Conservation (phyloP, 2,888 invertebrate species). For the Machimus rusticus region DNA sequence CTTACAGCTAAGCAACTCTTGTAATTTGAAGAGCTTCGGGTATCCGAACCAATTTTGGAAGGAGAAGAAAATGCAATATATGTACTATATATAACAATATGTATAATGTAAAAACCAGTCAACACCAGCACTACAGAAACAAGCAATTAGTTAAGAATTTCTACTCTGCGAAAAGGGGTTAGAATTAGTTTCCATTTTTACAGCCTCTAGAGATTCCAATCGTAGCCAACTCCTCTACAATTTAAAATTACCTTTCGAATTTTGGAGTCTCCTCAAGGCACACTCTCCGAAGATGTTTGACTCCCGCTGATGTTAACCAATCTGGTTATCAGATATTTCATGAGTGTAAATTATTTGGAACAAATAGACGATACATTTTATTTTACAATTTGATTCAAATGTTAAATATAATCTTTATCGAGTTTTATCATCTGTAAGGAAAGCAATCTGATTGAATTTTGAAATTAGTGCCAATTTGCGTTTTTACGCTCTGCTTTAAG, state of each 20-base stretch:
- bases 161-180: neutral
- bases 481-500: neutral
- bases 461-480: neutral
- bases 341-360: neutral
- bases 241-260: constrained; percentile 6
- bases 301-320: constrained; percentile 15
- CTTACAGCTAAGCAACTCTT: neutral
- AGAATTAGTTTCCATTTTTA: neutral
- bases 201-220: neutral
- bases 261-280: neutral
- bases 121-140: neutral
- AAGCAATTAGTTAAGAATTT: neutral
- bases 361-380: neutral
- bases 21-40: neutral
- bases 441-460: neutral
- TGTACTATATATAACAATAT: neutral
- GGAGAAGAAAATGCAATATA: neutral
- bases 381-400: neutral
- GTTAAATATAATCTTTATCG: neutral
- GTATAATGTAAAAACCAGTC: neutral
- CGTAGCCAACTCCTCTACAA: neutral
- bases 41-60: neutral
- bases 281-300: constrained; percentile 16
- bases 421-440: neutral
- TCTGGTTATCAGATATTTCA: constrained; percentile 3